Conservation (phyloP, 2,888 invertebrate genomes). For the Acronicta aceris region DNA sequence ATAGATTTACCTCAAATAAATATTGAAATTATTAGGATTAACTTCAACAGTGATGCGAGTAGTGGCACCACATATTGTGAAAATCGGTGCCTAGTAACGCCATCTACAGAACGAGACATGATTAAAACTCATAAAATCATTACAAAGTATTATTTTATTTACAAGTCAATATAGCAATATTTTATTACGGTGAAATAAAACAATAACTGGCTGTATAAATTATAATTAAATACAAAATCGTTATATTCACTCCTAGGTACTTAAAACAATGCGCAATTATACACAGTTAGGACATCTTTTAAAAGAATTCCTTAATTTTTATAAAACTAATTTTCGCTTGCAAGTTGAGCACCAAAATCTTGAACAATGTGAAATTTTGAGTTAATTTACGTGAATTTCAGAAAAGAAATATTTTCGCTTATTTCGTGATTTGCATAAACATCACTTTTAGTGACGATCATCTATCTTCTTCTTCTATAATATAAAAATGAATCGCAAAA, state of each 20-base stretch:
- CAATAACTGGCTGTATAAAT: constrained; percentile 61
- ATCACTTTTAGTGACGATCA: too few species aligned
- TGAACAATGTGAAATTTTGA: constrained; percentile 1
- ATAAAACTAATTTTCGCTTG: constrained; percentile 20
- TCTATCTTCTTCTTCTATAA: too few species aligned
- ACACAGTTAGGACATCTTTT: constrained; percentile 21
- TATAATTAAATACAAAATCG: constrained; percentile 70
- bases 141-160: too few species aligned
- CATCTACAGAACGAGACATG: too few species aligned
- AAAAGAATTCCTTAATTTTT: constrained; percentile 8
- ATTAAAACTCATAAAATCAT: too few species aligned
- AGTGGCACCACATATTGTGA: too few species aligned
- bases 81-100: too few species aligned
- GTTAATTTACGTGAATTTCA: background rate
- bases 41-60: too few species aligned
- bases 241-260: constrained; percentile 60
- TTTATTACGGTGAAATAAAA: constrained; percentile 52
- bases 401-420: background rate
- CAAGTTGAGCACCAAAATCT: constrained; percentile 47
- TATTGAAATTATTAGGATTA: too few species aligned
- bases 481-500: too few species aligned
- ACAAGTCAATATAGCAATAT: too few species aligned
- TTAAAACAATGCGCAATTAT: constrained; percentile 47
- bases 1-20: too few species aligned
- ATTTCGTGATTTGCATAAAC: background rate